A percentile compares a stretch with the other conserved stretches of the same genome.
Conservation (phyloP, 2,888 invertebrate species). For the Xiphydria camelus region DNA sequence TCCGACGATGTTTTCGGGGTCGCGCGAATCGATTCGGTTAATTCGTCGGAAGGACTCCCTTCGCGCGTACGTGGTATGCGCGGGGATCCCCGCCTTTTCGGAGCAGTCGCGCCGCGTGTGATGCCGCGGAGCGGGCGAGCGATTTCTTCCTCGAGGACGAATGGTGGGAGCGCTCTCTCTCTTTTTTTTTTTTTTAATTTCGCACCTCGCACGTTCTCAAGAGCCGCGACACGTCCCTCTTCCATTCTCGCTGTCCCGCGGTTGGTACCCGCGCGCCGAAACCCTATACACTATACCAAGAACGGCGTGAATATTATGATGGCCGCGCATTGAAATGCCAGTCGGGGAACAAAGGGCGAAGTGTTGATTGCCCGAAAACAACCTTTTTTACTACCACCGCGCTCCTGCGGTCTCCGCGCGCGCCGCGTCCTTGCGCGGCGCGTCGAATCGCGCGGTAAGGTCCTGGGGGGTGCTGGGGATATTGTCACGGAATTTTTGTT, state of each 20-base stretch:
- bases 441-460: no score
- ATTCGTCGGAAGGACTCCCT: constrained; percentile 32
- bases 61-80: background rate
- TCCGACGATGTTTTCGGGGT: constrained; percentile 50
- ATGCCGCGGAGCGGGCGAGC: no score
- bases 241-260: constrained; percentile 29
- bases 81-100: background rate
- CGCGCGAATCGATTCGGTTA: constrained; percentile 52
- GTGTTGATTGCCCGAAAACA: constrained; percentile 56
- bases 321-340: constrained; percentile 54
- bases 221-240: constrained; percentile 18
- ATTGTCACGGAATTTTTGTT: no score
- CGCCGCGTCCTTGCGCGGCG: no score
- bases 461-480: no score
- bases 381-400: constrained; percentile 31
- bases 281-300: constrained; percentile 42
- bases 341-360: constrained; percentile 43
- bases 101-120: background rate
- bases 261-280: constrained; percentile 45
- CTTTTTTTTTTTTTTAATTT: constrained; percentile 22
- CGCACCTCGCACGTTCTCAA: constrained; percentile 36
- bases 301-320: constrained; percentile 57
- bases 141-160: constrained; percentile 59
- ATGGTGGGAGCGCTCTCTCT: constrained; percentile 5
- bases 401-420: no score